Evolutionary conservation across 2,888 invertebrate species (phyloP).

Genomic region (Caenorhabditis virilis): DNA sequence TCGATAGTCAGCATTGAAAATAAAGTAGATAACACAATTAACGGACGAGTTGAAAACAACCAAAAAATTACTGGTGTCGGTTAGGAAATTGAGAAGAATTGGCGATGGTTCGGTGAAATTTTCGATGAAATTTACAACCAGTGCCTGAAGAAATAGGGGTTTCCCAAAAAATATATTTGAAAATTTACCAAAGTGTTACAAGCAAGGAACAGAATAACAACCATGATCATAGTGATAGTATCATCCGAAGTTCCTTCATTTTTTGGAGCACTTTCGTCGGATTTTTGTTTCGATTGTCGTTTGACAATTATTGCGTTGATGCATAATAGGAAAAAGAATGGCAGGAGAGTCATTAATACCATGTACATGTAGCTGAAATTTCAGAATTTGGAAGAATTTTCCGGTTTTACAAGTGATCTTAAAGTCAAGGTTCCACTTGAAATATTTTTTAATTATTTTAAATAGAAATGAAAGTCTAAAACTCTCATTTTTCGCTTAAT

Average conservation of each 20-base stretch:
- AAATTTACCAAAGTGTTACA: conserved; percentile 65
- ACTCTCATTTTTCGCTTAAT: background rate
- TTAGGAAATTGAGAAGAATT: conserved; percentile 63
- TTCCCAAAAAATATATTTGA: background rate
- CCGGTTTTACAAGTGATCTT: too few species aligned
- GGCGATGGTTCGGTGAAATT: conserved; percentile 66
- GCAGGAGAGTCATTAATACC: conserved; percentile 68
- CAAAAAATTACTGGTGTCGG: conserved; percentile 68
- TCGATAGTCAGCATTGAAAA: conserved; percentile 65
- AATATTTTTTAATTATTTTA: background rate
- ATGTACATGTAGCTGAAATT: conserved; percentile 61
- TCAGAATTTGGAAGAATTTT: too few species aligned
- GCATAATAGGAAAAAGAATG: conserved; percentile 66
- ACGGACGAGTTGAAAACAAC: conserved; percentile 68
- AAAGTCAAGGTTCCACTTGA: too few species aligned
- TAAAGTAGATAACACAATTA: conserved; percentile 67
- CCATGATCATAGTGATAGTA: conserved; percentile 69
- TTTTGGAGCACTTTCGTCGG: conserved; percentile 17
- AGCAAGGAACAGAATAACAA: conserved; percentile 66
- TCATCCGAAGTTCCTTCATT: conserved; percentile 56
- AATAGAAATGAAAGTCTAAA: conserved; percentile 3
- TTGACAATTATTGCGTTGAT: conserved; percentile 67
- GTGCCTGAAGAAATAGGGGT: conserved; percentile 43
- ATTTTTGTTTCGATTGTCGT: conserved; percentile 44
- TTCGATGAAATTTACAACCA: conserved; percentile 67